Base-by-base conservation (phyloP, 2,113 vertebrate species). In the Tetrao urogallus region DNA sequence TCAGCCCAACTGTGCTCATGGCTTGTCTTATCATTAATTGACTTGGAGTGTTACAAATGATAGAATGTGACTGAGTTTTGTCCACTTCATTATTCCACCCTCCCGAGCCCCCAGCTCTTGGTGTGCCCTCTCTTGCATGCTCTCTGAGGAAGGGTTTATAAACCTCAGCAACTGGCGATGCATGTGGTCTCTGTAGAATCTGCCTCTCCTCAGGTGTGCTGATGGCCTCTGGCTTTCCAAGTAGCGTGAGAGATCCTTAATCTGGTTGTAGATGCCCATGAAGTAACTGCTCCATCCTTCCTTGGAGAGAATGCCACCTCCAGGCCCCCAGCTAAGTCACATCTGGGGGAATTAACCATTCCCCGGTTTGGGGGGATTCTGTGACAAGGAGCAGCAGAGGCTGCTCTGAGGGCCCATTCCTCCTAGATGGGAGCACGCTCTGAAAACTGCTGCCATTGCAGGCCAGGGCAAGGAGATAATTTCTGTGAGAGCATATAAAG, bases 31-130 rank as follows among this genome's bases (percentile, higher is more conserved):
- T 36, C 5, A 1, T 0, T 42, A 42, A 19, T 3, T 12, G 60
- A 47, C 30, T 43, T 21, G 25, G 11, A 17, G 47, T 0, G 0
- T 32, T 42, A 25, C 54, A 76, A n/a, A 15, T 0, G 0, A 8
- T 10, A 64, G 11, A 60, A 21, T 28, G 24, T 34, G 58, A 38
- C 25, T 40, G 36, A 45, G 50, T 74, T 76, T 7, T 47, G 8
- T 3, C 66, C 25, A 10, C 14, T 45, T 65, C 42, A n/a, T 79
- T 32, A n/a, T 52, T 54, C 70, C 56, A 66, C 50, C 18, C 60
- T 71, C 40, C 54, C 13, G 34, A 7, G 22, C 25, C 15, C 28
- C 9, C 27, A 38, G 36, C 36, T 34, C 74, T 66, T 36, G 64
- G 19, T 80, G 58, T 76, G 45, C 27, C n/a, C 66, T 65, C 4